phyloP scores from a whole-genome alignment of 35 echinoderm and acorn worm genomes.

The Chiridota heheva region DNA sequence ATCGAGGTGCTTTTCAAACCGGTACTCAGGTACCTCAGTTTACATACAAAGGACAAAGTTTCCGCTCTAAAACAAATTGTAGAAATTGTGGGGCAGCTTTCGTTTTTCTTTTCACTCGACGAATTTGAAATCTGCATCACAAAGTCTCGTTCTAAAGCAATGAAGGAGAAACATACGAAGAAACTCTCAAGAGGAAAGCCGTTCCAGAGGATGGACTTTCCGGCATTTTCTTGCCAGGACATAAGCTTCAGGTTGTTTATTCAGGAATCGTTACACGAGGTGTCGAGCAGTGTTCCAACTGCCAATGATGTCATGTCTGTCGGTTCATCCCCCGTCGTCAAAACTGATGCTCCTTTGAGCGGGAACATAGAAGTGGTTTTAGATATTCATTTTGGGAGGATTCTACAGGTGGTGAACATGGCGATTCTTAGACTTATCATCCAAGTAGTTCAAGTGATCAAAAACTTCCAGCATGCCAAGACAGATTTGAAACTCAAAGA shows the following conservation, averaged over 20 bases:
- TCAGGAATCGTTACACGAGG: constrained; percentile 55
- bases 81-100: constrained; percentile 54
- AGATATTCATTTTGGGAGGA: constrained; percentile 62
- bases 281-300: neutral
- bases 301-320: neutral
- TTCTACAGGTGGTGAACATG: constrained; percentile 86
- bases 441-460: constrained; percentile 75
- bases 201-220: constrained; percentile 34
- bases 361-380: constrained; percentile 53
- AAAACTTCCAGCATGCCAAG: constrained; percentile 74
- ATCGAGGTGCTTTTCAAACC: constrained; percentile 84
- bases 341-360: constrained; percentile 27
- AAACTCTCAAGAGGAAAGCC: constrained; percentile 16
- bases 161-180: constrained; percentile 45
- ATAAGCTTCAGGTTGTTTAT: constrained; percentile 53
- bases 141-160: constrained; percentile 49
- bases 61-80: constrained; percentile 48
- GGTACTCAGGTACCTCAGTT: constrained; percentile 66
- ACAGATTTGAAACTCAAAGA: constrained; percentile 67
- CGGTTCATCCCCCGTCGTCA: neutral
- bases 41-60: constrained; percentile 51
- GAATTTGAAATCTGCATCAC: constrained; percentile 64
- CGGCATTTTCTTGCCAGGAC: constrained; percentile 72
- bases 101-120: constrained; percentile 52
- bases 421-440: constrained; percentile 77